Conservation (phyloP, 2,113 vertebrate genomes). For the Ameiurus melas region DNA sequence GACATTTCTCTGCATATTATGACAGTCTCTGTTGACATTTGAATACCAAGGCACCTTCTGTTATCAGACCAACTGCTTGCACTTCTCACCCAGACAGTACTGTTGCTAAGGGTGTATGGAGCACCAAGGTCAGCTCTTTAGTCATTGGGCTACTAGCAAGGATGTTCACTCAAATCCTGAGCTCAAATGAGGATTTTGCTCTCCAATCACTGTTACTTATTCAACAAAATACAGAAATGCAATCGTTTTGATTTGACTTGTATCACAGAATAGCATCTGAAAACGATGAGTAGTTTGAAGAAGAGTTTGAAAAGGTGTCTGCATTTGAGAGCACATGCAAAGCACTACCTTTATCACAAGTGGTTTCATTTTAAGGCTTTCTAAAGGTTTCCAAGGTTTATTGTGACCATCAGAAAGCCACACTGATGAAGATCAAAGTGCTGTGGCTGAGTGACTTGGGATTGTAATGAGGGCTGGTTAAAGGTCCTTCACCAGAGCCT, state of each 20-base stretch:
- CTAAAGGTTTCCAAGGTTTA: conserved; percentile 19
- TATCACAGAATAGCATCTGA: background rate
- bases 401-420: conserved; percentile 23
- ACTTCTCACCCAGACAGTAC: background rate
- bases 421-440: conserved; percentile 26
- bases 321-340: background rate
- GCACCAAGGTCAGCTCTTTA: conserved; percentile 8
- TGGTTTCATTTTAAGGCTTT: conserved; percentile 9
- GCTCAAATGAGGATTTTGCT: background rate
- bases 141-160: background rate
- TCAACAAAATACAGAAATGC: conserved; percentile 20
- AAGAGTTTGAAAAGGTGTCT: background rate
- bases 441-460: conserved; percentile 40
- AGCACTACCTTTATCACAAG: background rate
- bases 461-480: conserved; percentile 49
- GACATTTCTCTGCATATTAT: background rate
- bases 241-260: background rate
- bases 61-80: background rate
- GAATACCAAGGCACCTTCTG: conserved; percentile 1
- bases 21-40: conserved; percentile 1
- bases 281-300: background rate
- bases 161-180: background rate
- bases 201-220: background rate
- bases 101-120: conserved; percentile 15
- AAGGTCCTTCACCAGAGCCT: conserved; percentile 38